These are phyloP conservation scores for Nematopogon swammerdamellus DNA, from an alignment of 2,888 invertebrate species.

Conservation along the genomic window DNA sequence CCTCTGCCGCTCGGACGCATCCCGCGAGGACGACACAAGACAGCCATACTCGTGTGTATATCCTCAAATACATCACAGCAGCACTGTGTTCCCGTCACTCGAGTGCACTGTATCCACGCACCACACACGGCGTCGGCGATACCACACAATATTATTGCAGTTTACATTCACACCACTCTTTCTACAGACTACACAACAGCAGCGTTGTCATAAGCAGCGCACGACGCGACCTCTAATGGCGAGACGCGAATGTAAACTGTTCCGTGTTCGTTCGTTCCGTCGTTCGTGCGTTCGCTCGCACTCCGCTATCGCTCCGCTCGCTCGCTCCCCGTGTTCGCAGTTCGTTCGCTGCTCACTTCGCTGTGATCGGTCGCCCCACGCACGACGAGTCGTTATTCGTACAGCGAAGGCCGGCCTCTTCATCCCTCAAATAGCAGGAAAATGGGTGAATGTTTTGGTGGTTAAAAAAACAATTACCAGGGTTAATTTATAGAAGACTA, in stretches of 20 bases:
- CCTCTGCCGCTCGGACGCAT: constrained; percentile 73
- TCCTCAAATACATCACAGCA: constrained; percentile 75
- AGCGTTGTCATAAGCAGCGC: constrained; percentile 23
- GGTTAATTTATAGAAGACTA: too few relatives aligned
- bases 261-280: constrained; percentile 13
- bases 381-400: too few relatives aligned
- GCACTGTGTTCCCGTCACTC: constrained; percentile 37
- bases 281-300: too few relatives aligned
- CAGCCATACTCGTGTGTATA: constrained; percentile 61
- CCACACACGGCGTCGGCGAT: constrained; percentile 16
- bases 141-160: constrained; percentile 20
- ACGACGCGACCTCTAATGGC: constrained; percentile 38
- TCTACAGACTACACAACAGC: constrained; percentile 14
- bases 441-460: too few relatives aligned
- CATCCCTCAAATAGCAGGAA: too few relatives aligned
- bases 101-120: constrained; percentile 5
- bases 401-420: too few relatives aligned
- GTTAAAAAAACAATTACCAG: too few relatives aligned
- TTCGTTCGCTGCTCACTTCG: constrained; percentile 31
- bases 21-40: constrained; percentile 69
- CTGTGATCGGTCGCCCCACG: constrained; percentile 11
- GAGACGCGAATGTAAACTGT: constrained; percentile 42
- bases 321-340: constrained; percentile 26
- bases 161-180: constrained; percentile 34
- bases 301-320: constrained; percentile 15